Conservation (phyloP, 2,797 vertebrate species). For the Rhinogobio ventralis region DNA sequence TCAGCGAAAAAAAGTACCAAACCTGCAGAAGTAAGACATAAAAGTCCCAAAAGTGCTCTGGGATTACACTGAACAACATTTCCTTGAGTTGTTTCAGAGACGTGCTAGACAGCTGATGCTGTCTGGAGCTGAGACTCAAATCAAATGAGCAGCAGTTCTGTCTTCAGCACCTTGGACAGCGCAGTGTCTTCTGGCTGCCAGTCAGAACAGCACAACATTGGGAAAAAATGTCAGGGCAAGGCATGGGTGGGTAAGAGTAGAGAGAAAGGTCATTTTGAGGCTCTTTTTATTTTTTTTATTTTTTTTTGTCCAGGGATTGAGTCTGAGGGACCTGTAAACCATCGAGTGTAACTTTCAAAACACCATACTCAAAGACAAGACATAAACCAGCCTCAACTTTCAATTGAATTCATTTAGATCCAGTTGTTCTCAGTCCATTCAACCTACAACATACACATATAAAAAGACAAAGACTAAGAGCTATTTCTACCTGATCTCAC, state of each 20-base stretch:
- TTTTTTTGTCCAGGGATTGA: background rate
- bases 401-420: background rate
- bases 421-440: background rate
- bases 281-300: background rate
- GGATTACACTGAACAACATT: constrained; percentile 9
- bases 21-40: constrained; percentile 1
- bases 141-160: constrained; percentile 7
- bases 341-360: background rate
- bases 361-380: background rate
- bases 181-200: background rate
- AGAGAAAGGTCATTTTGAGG: background rate
- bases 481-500: background rate
- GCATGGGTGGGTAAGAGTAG: background rate
- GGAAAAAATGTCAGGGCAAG: constrained; percentile 13
- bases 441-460: background rate
- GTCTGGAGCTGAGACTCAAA: background rate
- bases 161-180: constrained; percentile 38
- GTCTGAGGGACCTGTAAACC: background rate
- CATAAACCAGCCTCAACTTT: background rate
- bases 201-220: constrained; percentile 1
- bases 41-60: background rate
- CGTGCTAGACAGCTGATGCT: constrained; percentile 5
- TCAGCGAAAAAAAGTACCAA: background rate
- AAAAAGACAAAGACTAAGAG: background rate
- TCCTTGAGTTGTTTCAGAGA: constrained; percentile 13